These are phyloP conservation scores for Cryptocephalus primarius DNA, from an alignment of 2,888 invertebrate genomes.

Conservation along the genomic window DNA sequence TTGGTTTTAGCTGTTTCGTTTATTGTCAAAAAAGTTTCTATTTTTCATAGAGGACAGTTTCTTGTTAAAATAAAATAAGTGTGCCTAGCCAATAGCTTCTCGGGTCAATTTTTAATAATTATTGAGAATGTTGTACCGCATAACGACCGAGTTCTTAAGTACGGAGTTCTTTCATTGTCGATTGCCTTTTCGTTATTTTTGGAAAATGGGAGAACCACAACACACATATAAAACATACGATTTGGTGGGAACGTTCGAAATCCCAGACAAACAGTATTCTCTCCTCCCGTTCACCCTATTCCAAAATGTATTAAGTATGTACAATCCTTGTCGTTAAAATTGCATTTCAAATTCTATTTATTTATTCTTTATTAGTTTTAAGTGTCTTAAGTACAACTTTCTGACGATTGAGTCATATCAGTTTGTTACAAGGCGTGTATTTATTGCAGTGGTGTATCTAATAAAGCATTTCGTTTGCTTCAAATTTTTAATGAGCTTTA, in stretches of 20 bases:
- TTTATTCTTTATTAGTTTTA: slow-evolving; percentile 27
- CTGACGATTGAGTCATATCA: slow-evolving; percentile 40
- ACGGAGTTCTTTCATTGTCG: too few relatives aligned
- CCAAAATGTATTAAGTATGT: neutral
- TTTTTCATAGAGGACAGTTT: slow-evolving; percentile 43
- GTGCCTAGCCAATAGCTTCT: slow-evolving; percentile 57
- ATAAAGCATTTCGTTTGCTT: slow-evolving; percentile 43
- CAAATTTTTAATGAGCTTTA: slow-evolving; percentile 4
- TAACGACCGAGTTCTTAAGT: too few relatives aligned
- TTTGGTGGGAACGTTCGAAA: slow-evolving; percentile 4
- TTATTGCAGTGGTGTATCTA: slow-evolving; percentile 41
- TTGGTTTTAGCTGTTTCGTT: slow-evolving; percentile 36
- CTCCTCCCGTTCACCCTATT: slow-evolving; percentile 6
- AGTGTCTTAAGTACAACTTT: slow-evolving; percentile 35
- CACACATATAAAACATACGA: too few relatives aligned
- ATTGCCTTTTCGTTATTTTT: too few relatives aligned
- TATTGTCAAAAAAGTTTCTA: slow-evolving; percentile 41
- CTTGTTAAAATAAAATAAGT: slow-evolving; percentile 50
- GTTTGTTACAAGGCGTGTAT: slow-evolving; percentile 41
- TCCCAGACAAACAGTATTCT: slow-evolving; percentile 9
- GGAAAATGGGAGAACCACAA: too few relatives aligned
- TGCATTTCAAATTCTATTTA: slow-evolving; percentile 29
- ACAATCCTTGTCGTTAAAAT: slow-evolving; percentile 23
- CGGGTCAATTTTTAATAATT: slow-evolving; percentile 41
- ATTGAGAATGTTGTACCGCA: slow-evolving; percentile 6